A percentile compares a stretch with the other conserved stretches of the same genome.
These are phyloP conservation scores for Petrocephalus sullivani DNA, from an alignment of 2,797 vertebrate genomes.

Conservation along the genomic window DNA sequence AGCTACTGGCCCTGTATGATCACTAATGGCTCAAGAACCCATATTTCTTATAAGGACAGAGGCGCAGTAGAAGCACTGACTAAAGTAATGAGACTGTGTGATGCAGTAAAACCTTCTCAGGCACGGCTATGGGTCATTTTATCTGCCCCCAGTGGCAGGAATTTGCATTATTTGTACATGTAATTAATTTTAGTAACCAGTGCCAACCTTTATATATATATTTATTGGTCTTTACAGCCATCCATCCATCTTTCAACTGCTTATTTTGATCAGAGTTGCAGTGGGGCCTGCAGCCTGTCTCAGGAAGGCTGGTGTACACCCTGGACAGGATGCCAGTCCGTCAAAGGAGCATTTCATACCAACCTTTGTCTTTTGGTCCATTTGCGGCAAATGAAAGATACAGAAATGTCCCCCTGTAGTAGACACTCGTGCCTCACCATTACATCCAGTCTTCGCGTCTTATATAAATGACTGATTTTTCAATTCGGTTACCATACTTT, in stretches of 20 bases:
- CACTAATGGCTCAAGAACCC: background rate
- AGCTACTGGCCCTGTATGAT: background rate
- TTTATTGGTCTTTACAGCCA: background rate
- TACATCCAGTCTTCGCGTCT: background rate
- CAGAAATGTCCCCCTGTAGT: background rate
- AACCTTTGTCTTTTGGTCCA: background rate
- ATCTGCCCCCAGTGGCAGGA: background rate
- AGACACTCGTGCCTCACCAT: background rate
- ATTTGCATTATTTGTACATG: background rate
- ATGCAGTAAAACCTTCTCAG: background rate
- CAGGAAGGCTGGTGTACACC: background rate
- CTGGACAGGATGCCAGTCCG: background rate
- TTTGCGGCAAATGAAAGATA: background rate
- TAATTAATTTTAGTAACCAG: background rate
- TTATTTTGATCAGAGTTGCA: background rate
- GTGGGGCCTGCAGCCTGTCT: background rate
- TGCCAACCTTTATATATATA: background rate
- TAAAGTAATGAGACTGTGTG: background rate
- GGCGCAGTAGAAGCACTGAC: background rate
- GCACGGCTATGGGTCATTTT: background rate
- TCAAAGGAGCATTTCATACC: background rate
- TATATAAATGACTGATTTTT: background rate
- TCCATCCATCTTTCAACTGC: background rate
- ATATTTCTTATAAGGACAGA: background rate
- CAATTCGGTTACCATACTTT: background rate